These are phyloP conservation scores for Ceriagrion tenellum DNA, from an alignment of 2,888 invertebrate species.

Conservation along the genomic window DNA sequence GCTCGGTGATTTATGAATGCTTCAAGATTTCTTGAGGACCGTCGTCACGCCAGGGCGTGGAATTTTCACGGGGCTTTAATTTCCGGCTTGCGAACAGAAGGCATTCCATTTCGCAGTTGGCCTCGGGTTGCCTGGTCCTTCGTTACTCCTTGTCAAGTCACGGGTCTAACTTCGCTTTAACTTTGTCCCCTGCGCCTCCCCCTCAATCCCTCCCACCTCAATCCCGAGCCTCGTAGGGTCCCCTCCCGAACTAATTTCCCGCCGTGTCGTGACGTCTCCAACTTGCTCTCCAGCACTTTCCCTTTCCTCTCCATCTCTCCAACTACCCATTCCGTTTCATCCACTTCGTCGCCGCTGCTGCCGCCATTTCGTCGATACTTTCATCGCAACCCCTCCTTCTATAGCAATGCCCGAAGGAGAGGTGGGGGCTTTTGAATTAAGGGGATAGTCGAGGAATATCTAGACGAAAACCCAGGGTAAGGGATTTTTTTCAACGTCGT, in stretches of 20 bases:
- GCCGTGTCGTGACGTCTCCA: not conserved
- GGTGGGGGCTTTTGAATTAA: not conserved
- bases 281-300: slow-evolving; percentile 5
- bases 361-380: not conserved
- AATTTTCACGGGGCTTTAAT: not conserved
- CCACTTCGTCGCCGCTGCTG: not conserved
- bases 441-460: not conserved
- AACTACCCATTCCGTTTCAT: not conserved
- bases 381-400: not conserved
- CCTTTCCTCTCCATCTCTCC: not conserved
- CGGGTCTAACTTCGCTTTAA: not conserved
- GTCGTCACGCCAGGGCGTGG: not conserved
- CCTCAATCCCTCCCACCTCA: not conserved
- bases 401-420: not conserved
- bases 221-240: not conserved
- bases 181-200: not conserved
- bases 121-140: not conserved
- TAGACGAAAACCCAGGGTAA: not conserved
- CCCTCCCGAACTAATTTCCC: slow-evolving; percentile 15
- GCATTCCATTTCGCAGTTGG: not conserved
- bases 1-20: not conserved
- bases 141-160: not conserved
- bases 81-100: not conserved
- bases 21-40: too few species aligned
- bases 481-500: too few species aligned